A percentile compares a stretch with the other conserved stretches of the same genome.
Conservation (phyloP, 2,797 vertebrate genomes). For the Myotis pilosus region DNA sequence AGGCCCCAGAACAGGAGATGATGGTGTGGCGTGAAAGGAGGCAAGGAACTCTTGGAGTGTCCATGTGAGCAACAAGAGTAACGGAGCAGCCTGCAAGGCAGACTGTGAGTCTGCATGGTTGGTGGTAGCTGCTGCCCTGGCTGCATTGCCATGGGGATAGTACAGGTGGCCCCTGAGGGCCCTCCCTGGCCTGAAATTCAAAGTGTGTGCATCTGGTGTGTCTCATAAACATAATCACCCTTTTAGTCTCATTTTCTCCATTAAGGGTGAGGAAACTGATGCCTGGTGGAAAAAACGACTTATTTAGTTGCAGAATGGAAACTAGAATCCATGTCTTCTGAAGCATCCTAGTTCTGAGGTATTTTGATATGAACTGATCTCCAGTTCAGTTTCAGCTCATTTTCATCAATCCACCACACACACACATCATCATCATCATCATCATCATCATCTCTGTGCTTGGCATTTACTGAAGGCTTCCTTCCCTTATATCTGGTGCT, state of each 20-base stretch:
- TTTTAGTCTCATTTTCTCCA: background rate
- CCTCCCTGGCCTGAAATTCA: background rate
- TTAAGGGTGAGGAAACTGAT: background rate
- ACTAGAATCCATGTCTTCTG: background rate
- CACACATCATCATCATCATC: background rate
- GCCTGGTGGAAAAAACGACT: background rate
- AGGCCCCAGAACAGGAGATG: background rate
- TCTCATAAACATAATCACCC: background rate
- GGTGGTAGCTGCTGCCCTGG: background rate
- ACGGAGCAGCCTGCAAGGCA: background rate
- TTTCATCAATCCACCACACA: background rate
- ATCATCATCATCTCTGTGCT: background rate
- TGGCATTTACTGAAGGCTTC: background rate
- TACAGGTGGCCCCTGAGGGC: background rate
- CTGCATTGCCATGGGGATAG: rapidly evolving
- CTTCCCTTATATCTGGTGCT: background rate
- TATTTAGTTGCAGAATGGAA: background rate
- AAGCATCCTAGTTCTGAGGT: background rate
- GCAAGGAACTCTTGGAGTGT: background rate
- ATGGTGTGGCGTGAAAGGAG: background rate
- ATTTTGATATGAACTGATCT: background rate
- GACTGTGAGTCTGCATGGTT: background rate
- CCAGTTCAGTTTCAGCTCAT: background rate
- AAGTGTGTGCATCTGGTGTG: background rate
- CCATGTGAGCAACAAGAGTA: rapidly evolving